phyloP scores from a whole-genome alignment of 2,888 invertebrate genomes.

The Orthonychiurus folsomi region DNA sequence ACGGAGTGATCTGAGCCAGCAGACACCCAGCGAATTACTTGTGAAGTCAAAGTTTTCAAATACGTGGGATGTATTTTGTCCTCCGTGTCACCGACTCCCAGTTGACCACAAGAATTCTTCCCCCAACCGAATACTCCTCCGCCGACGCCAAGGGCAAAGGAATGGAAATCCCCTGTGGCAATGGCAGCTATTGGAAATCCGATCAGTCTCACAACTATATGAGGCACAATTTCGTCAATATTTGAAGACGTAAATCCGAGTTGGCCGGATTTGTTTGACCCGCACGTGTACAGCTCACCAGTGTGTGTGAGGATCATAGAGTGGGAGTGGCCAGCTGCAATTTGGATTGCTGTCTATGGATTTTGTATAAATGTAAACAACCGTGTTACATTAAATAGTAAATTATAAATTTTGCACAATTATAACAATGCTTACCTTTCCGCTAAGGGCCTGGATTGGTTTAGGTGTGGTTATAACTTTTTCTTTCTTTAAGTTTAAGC shows the following conservation, averaged over 20 bases:
- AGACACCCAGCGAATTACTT: conserved; percentile 65
- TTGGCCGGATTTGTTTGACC: conserved; percentile 84
- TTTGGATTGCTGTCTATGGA: conserved; percentile 44
- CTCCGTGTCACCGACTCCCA: conserved; percentile 64
- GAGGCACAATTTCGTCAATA: background rate
- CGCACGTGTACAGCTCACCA: conserved; percentile 80
- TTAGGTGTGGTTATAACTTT: background rate
- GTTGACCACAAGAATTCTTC: conserved; percentile 69
- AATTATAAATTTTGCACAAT: too few species aligned
- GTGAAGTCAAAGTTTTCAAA: conserved; percentile 62
- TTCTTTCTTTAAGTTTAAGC: background rate
- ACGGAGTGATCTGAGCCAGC: conserved; percentile 91
- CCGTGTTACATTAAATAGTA: background rate
- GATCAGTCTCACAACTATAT: background rate
- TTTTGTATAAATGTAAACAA: background rate
- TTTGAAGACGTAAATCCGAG: conserved; percentile 56
- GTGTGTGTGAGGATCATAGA: conserved; percentile 65
- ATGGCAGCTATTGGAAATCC: background rate
- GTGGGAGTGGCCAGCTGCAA: conserved; percentile 72
- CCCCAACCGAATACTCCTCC: conserved; percentile 84
- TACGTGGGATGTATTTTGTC: conserved; percentile 63
- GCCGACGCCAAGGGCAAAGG: conserved; percentile 46
- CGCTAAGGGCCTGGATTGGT: background rate
- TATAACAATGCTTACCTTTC: background rate
- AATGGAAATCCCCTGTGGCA: conserved; percentile 1